Base-by-base conservation (phyloP, 2,113 vertebrate species). In the Nothobranchius furzeri region DNA sequence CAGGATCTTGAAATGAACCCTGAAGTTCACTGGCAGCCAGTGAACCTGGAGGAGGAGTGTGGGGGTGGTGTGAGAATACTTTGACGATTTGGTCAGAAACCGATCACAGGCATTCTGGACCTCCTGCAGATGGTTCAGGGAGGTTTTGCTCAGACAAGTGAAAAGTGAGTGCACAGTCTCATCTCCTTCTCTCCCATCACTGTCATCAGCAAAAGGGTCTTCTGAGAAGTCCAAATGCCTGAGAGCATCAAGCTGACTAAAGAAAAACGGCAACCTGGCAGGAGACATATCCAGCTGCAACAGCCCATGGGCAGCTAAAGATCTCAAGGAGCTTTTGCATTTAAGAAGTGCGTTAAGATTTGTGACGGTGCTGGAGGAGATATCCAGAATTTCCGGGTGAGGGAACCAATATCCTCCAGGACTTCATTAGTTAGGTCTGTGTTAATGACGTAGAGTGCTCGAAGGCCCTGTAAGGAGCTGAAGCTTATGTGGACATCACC, bases 211-310 rank as follows among this genome's bases (percentile, higher is more conserved):
- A 50, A 96, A 94, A 73, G 94, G 96, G 87, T 98, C 94, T 45
- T 96, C 95, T 0, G 97, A 99, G 85, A 99, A 95, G 85, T 99
- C 98, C 63, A 99, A 91, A 73, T 99, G 95, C 71, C 93, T 95
- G 76, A 99, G 91, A 14, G 91, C 83, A 15, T 89, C 89, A 9
- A 99, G 93, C 76, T 95, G 96, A 79, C 91, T 83, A 69, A 98
- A 92, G 57, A 99, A 94, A 56, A 92, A 95, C 62, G 97, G 71
- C 66, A 98, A 87, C 75, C 94, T 92, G 5, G 93, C 90, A 0
- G 95, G 93, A 0, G 93, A 94, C 96, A 95, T 98, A 77, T 95
- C 94, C 84, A 98, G 91, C 79, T 92, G 95, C 85, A 91, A 94
- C 70, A 97, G 90, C 71, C 94, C 92, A 73, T 99, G 96, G 90